These are phyloP conservation scores for Leucophenga montana DNA, from an alignment of 2,888 invertebrate species.

Conservation along the genomic window DNA sequence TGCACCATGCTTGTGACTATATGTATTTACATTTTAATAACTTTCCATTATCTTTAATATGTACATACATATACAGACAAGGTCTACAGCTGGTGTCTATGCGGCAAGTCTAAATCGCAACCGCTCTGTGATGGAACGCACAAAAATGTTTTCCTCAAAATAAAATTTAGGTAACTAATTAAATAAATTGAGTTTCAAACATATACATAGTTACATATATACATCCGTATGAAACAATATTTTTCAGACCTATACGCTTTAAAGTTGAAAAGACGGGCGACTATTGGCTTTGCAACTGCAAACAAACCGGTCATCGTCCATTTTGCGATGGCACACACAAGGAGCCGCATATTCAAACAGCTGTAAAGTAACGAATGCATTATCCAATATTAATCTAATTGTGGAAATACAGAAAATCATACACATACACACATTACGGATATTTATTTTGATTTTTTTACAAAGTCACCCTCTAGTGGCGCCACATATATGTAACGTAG, in stretches of 20 bases:
- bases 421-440: no score
- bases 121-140: constrained; percentile 97
- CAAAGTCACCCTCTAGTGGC: no score
- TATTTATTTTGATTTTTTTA: no score
- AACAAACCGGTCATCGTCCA: constrained; percentile 93
- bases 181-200: constrained; percentile 5
- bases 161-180: constrained; percentile 78
- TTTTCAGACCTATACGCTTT: constrained; percentile 83
- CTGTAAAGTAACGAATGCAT: constrained; percentile 65
- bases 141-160: constrained; percentile 82
- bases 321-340: constrained; percentile 98
- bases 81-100: constrained; percentile 92
- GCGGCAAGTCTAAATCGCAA: constrained; percentile 93
- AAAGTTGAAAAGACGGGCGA: constrained; percentile 89
- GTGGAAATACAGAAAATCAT: no score
- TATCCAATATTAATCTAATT: no score
- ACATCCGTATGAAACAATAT: background rate
- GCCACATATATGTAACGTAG: no score
- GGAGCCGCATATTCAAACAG: constrained; percentile 79
- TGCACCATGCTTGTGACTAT: background rate
- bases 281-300: constrained; percentile 98
- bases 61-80: constrained; percentile 74
- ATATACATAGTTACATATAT: background rate
- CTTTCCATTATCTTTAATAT: background rate
- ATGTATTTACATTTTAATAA: background rate